Conservation (phyloP, 1,140 invertebrate species). For the Drosophila eugracilis region DNA sequence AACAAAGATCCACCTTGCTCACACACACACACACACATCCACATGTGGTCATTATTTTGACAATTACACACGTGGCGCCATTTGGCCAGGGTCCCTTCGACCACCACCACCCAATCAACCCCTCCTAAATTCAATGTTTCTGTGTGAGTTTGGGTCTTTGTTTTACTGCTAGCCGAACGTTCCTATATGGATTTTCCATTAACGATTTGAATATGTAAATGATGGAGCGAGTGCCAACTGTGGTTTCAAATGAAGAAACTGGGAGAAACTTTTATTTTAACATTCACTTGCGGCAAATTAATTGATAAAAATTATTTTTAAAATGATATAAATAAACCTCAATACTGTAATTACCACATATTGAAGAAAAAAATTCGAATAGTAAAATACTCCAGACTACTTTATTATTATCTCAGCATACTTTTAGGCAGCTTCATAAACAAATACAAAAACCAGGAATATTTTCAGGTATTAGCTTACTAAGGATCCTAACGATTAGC, state of each 20-base stretch:
- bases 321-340: too few species aligned
- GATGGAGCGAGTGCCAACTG: slow-evolving; percentile 35
- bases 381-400: too few species aligned
- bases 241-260: neutral
- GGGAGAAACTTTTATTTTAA: too few species aligned
- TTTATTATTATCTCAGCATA: too few species aligned
- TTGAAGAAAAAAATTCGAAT: too few species aligned
- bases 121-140: slow-evolving; percentile 5
- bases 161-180: slow-evolving; percentile 54
- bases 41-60: slow-evolving; percentile 81
- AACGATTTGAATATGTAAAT: slow-evolving; percentile 84
- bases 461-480: too few species aligned
- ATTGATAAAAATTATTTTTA: too few species aligned
- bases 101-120: neutral
- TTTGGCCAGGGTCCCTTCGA: slow-evolving; percentile 50
- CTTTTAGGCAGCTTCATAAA: too few species aligned
- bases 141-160: slow-evolving; percentile 38
- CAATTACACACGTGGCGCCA: slow-evolving; percentile 80
- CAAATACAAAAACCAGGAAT: too few species aligned
- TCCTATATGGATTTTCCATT: slow-evolving; percentile 80
- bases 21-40: slow-evolving; percentile 19
- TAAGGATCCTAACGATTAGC: too few species aligned
- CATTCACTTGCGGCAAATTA: too few species aligned
- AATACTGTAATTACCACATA: too few species aligned
- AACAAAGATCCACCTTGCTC: slow-evolving; percentile 56